Evolutionary conservation across 2,888 invertebrate genomes (phyloP), one percentile per base, ranked within the genome.

Genomic region (Sphaerophoria rueppellii): DNA sequence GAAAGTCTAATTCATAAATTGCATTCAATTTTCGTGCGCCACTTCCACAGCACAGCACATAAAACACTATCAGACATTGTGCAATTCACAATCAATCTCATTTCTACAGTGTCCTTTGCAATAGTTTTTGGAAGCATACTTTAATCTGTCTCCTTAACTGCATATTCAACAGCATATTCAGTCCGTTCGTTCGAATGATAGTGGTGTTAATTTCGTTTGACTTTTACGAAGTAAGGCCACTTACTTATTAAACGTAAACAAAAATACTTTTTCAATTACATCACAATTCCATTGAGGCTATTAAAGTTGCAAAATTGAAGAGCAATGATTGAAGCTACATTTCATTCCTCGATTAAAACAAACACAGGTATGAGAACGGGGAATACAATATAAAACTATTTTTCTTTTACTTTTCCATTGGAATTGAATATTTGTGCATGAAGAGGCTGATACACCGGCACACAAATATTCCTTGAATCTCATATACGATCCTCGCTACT

Each of bases 221-320:
- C 24, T 24, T 24, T 2, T 2, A 24, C 24, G 24, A 24, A 24
- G 24, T 24, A 24, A 24, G 2, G 60, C 40, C 69, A 70, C 69
- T 74, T 55, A 40, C 50, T 43, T 63, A 70, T 74, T 74, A 48
- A 40, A 40, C 24, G 12, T 37, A 55, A 48, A 55, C 50, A 80
- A 69, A 78, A 78, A 54, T 74, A 46, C 73, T 46, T 65, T 74
- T 74, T 46, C 73, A 74, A 75, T 75, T 65, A 70, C 80, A 75
- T 81, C 81, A 76, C 71, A 81, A 76, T 71, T 60, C 75, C 75
- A 81, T 76, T 76, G 76, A 71, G 35, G 76, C 81, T 63, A 71
- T 75, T 81, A 24, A 65, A 81, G 63, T 75, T 65, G 71, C 43
- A 24, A 58, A 74, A 65, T 54, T 54, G 63, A 35, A 63, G 16